phyloP scores from a whole-genome alignment of 2,113 vertebrate genomes.

The Pomatostomus ruficeps region DNA sequence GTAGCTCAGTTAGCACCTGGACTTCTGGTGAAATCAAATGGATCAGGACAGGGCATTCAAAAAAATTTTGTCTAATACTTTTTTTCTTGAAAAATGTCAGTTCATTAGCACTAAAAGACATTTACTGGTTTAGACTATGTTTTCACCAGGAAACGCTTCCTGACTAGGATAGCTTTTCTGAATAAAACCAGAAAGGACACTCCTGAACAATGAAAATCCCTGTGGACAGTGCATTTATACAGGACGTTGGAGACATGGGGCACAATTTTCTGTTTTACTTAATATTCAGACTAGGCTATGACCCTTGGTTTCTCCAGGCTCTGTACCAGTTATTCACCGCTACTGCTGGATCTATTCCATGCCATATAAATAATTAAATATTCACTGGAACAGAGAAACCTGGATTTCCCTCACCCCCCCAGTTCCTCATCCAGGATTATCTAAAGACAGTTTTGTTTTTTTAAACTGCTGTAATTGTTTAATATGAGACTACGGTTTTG shows the following conservation, averaged over 20 bases:
- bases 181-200: conserved; percentile 31
- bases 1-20: background rate
- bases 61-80: background rate
- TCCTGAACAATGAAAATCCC: conserved; percentile 17
- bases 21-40: background rate
- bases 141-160: background rate
- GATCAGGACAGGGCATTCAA: background rate
- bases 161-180: background rate
- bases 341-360: background rate
- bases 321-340: background rate
- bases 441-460: background rate
- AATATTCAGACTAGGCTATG: conserved; percentile 1
- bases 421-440: background rate
- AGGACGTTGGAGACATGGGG: background rate
- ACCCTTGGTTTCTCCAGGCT: background rate
- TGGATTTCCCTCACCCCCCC: background rate
- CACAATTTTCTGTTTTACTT: background rate
- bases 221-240: background rate
- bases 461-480: background rate
- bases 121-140: background rate
- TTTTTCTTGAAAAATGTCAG: background rate
- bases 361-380: conserved; percentile 33
- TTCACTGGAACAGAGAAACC: background rate
- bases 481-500: background rate
- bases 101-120: conserved; percentile 30